phyloP scores from a whole-genome alignment of 92 coral and sea anemone genomes.

The Phenganax marumi region DNA sequence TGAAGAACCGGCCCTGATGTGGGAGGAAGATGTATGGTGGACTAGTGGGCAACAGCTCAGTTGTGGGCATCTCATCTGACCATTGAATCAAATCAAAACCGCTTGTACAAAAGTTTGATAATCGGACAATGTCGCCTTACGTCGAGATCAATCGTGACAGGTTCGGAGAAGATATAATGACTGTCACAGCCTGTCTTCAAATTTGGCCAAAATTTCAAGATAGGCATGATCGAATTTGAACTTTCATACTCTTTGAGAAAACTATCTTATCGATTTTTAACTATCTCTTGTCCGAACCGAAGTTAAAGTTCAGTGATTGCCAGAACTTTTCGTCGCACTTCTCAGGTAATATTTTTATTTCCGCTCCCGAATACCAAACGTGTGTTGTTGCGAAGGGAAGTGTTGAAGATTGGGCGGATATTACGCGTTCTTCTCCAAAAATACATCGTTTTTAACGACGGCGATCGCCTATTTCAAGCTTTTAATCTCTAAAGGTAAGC shows the following conservation, averaged over 20 bases:
- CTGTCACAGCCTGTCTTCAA: too few species aligned
- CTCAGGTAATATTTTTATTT: not conserved
- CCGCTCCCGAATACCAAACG: constrained; percentile 15
- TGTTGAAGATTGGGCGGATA: constrained; percentile 13
- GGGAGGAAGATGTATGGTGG: too few species aligned
- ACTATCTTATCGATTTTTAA: not conserved
- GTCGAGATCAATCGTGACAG: too few species aligned
- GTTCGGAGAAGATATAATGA: too few species aligned
- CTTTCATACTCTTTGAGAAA: not conserved
- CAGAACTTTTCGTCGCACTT: not conserved
- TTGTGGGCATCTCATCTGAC: too few species aligned
- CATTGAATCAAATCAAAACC: too few species aligned
- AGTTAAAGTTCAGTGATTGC: not conserved
- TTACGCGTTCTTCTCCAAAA: constrained; percentile 20
- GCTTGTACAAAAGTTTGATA: too few species aligned
- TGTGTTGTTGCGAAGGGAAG: constrained; percentile 25
- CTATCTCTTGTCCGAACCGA: not conserved
- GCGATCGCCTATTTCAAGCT: not conserved
- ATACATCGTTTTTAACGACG: constrained; percentile 9
- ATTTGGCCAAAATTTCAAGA: not conserved
- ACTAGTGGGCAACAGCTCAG: too few species aligned
- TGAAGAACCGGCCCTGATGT: too few species aligned
- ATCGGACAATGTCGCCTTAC: too few species aligned
- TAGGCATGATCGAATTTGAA: constrained; percentile 1
- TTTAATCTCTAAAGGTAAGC: not conserved